Percentiles rank a stretch among this genome's conserved stretches.
phyloP scores from a whole-genome alignment of 1,140 invertebrate genomes.

The Heterodera carotae region DNA sequence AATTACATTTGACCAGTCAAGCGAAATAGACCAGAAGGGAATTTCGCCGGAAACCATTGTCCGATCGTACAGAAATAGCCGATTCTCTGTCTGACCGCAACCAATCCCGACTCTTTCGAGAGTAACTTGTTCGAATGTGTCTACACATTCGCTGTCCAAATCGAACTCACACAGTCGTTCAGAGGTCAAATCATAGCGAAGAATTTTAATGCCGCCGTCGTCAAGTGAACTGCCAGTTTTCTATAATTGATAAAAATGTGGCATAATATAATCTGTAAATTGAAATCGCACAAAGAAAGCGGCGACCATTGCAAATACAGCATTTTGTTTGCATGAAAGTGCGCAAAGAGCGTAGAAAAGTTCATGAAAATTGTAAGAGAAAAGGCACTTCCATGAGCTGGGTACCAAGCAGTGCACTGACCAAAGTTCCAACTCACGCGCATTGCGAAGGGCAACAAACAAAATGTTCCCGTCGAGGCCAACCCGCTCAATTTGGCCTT shows the following conservation, averaged over 20 bases:
- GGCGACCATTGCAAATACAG: slow-evolving; percentile 22
- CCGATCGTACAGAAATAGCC: slow-evolving; percentile 34
- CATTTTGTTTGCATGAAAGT: slow-evolving; percentile 18
- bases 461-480: slow-evolving; percentile 30
- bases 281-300: slow-evolving; percentile 24
- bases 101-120: slow-evolving; percentile 22
- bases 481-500: slow-evolving; percentile 28
- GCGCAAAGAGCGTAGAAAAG: slow-evolving; percentile 38
- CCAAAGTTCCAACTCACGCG: slow-evolving; percentile 31
- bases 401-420: slow-evolving; percentile 31
- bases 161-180: background rate
- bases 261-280: background rate
- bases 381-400: slow-evolving; percentile 31
- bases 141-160: background rate
- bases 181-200: slow-evolving; percentile 5
- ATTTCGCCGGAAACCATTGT: slow-evolving; percentile 38
- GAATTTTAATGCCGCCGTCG: slow-evolving; percentile 23
- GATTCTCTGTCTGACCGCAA: slow-evolving; percentile 15
- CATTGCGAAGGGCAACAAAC: slow-evolving; percentile 29
- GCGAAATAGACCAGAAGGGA: slow-evolving; percentile 32
- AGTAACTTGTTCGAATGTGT: slow-evolving; percentile 24
- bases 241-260: background rate
- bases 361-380: slow-evolving; percentile 22
- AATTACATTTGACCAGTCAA: slow-evolving; percentile 19
- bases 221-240: background rate